Percentiles rank a stretch among this genome's conserved stretches.
phyloP scores from a whole-genome alignment of 2,113 vertebrate species.

The Lethenteron camtschaticum region DNA sequence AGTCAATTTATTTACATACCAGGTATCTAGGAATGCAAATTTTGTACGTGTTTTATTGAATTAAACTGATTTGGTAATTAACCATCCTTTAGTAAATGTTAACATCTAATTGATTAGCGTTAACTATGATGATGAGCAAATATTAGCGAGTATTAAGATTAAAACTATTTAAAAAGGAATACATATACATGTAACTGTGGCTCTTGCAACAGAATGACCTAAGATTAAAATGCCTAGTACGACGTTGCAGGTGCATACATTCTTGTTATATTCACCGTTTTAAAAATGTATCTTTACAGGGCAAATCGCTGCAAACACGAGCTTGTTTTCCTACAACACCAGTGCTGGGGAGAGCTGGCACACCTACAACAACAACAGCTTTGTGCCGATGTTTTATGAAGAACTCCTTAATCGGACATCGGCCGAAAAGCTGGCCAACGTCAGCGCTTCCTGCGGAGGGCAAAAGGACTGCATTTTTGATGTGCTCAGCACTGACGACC shows the following conservation, averaged over 20 bases:
- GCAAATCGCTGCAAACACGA: constrained; percentile 10
- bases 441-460: constrained; percentile 12
- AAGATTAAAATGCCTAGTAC: too few relatives aligned
- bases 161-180: background rate
- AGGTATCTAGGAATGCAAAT: too few relatives aligned
- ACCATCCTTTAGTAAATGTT: too few relatives aligned
- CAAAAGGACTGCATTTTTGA: constrained; percentile 14
- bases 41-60: too few relatives aligned
- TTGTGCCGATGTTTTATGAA: constrained; percentile 14
- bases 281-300: constrained; percentile 7
- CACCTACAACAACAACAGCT: constrained; percentile 14
- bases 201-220: too few relatives aligned
- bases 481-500: constrained; percentile 11
- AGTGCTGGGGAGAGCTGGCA: constrained; percentile 10
- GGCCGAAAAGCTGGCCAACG: constrained; percentile 6
- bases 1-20: too few relatives aligned
- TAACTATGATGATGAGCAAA: too few relatives aligned
- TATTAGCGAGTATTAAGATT: too few relatives aligned
- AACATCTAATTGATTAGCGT: too few relatives aligned
- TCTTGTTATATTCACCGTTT: background rate
- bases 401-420: constrained; percentile 9
- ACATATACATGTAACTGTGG: background rate
- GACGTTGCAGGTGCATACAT: background rate
- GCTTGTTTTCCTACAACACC: constrained; percentile 11
- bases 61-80: too few relatives aligned